Conservation (phyloP, 2,113 vertebrate species). For the Pogona vitticeps region DNA sequence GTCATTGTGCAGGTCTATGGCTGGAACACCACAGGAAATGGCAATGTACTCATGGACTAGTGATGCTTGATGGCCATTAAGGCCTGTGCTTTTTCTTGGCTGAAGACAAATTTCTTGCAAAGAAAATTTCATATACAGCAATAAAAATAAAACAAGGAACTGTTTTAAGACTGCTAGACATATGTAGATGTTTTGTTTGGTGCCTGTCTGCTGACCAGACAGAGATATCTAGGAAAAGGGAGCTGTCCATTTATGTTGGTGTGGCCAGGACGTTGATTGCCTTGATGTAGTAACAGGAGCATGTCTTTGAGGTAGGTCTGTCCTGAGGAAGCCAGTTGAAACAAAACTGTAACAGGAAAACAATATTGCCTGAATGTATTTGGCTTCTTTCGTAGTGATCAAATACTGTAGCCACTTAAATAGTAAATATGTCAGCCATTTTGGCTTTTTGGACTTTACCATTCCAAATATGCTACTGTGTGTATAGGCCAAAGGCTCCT, state of each 20-base stretch:
- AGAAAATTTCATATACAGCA: neutral
- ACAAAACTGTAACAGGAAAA: neutral
- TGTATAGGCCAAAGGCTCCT: too few species aligned
- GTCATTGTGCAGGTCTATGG: conserved; percentile 56
- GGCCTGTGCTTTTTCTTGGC: conserved; percentile 46
- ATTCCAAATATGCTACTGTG: too few species aligned
- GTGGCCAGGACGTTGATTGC: neutral
- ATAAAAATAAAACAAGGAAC: neutral
- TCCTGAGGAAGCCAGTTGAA: neutral
- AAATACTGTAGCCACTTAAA: neutral
- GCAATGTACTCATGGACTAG: conserved; percentile 54
- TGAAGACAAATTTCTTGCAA: neutral
- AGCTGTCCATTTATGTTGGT: neutral
- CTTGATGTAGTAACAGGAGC: neutral
- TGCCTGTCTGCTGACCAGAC: neutral
- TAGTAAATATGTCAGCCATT: neutral
- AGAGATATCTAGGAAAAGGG: neutral
- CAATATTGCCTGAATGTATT: neutral
- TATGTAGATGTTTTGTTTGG: conserved; percentile 3
- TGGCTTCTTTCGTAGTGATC: neutral
- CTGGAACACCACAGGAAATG: conserved; percentile 62
- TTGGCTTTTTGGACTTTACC: too few species aligned
- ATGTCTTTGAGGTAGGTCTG: neutral
- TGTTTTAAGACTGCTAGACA: neutral
- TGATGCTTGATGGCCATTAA: conserved; percentile 49